A percentile compares a stretch with the other conserved stretches of the same genome.
These are phyloP conservation scores for Alviniconcha strummeri DNA, from an alignment of 2,888 invertebrate species.

Conservation along the genomic window DNA sequence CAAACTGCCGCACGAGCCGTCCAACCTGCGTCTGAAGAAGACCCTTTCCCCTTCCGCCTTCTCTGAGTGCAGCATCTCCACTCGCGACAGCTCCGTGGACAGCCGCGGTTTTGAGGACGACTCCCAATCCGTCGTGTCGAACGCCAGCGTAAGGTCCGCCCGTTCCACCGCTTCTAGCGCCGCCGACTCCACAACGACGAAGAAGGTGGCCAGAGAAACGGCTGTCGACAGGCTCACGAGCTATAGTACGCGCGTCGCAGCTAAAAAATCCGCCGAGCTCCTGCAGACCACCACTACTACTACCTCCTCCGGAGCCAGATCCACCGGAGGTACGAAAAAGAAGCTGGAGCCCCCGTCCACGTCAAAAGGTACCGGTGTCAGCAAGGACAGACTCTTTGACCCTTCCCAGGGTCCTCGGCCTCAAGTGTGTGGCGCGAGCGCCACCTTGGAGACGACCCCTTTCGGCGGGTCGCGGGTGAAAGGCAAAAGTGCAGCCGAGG, in stretches of 20 bases:
- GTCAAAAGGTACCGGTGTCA: background rate
- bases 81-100: slow-evolving; percentile 43
- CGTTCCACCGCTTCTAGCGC: slow-evolving; percentile 7
- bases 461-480: background rate
- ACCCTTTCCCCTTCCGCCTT: background rate
- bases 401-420: no score
- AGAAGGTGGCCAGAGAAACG: background rate
- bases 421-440: background rate
- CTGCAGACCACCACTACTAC: no score
- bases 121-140: slow-evolving; percentile 17
- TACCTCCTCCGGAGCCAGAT: background rate
- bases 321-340: background rate
- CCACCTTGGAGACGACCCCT: background rate
- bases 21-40: slow-evolving; percentile 14
- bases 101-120: slow-evolving; percentile 40
- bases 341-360: background rate
- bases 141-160: slow-evolving; percentile 10
- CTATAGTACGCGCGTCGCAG: background rate
- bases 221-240: background rate
- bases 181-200: background rate
- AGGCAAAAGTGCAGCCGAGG: background rate
- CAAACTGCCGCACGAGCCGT: background rate
- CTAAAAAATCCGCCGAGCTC: background rate
- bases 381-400: background rate
- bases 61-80: slow-evolving; percentile 25